phyloP scores from a whole-genome alignment of 2,888 invertebrate genomes.

The Lasioglossum malachurum region DNA sequence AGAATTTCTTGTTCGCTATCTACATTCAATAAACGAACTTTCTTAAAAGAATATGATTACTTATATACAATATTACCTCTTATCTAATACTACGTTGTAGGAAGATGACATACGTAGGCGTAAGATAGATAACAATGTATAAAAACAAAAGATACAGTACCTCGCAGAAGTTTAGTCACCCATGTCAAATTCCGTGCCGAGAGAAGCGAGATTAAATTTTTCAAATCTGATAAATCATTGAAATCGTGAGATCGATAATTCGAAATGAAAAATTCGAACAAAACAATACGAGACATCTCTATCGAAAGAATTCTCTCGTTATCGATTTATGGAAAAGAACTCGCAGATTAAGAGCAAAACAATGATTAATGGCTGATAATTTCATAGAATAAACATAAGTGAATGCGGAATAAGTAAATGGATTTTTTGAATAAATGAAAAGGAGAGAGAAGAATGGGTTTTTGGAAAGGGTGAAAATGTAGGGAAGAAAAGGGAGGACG shows the following conservation, averaged over 20 bases:
- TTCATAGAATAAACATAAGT: background rate
- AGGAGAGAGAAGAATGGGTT: background rate
- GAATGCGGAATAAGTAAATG: no score
- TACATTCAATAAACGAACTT: background rate
- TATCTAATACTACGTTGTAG: background rate
- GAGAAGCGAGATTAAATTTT: background rate
- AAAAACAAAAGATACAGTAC: background rate
- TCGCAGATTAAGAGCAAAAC: background rate
- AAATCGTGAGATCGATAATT: background rate
- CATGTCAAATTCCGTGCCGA: background rate
- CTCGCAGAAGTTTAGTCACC: background rate
- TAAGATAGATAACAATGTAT: background rate
- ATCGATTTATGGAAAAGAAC: background rate
- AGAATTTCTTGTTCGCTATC: background rate
- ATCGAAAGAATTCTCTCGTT: background rate
- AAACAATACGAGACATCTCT: background rate
- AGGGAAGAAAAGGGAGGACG: background rate
- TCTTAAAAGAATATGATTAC: background rate
- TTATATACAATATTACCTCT: constrained; percentile 1
- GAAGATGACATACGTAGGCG: background rate
- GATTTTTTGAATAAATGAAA: background rate
- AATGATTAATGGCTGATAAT: background rate
- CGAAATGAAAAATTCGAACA: background rate
- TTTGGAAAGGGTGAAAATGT: background rate
- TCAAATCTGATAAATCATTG: background rate